Base-by-base conservation (phyloP, 2,888 invertebrate species). In the Zygothrica quintamaculata region DNA sequence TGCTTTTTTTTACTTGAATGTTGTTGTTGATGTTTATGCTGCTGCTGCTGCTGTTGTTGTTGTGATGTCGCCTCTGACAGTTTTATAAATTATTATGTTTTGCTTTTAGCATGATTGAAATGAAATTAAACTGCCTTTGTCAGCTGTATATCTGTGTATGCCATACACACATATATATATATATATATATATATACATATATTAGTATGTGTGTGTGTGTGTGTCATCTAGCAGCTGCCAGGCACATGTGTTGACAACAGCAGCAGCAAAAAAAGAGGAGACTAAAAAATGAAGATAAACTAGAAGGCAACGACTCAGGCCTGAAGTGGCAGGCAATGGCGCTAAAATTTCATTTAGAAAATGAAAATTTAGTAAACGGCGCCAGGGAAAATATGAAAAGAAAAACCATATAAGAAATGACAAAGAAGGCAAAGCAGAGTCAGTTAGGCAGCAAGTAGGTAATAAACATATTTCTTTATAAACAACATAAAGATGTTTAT, bases 71-170 rank as follows among this genome's bases (percentile, higher is more conserved):
- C 61, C 58, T 34, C 61, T 76, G 87, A 81, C 87, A 78, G 82
- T 79, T 85, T 67, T 73, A 78, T 78, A 87, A 87, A 84, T 85
- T 87, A 82, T 82, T 85, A 87, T 87, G 73, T 74, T 85, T 87
- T 82, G 84, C 87, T 84, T 84, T 84, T 84, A 84, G 79, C 82
- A 76, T 84, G 82, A 84, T 84, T 84, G 82, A 84, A 84, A 85
- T 85, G 73, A 84, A 84, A 87, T 84, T 84, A 84, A 81, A 84
- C 82, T 81, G 84, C 69, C 58, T 79, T 69, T 75, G 84, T 72
- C 76, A 79, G 71, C 58, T 65, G 40, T 59, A 44, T 51, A 31
- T 33, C 15, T 40, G 37, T 43, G n/a, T 44, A 31, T 50, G 51
- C 29, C 11, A 5, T 34, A 26, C 25, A 29, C 22, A 16, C 11